A percentile compares a stretch with the other conserved stretches of the same genome.
phyloP scores from a whole-genome alignment of 1,140 invertebrate species.

The Bombus sibiricus region DNA sequence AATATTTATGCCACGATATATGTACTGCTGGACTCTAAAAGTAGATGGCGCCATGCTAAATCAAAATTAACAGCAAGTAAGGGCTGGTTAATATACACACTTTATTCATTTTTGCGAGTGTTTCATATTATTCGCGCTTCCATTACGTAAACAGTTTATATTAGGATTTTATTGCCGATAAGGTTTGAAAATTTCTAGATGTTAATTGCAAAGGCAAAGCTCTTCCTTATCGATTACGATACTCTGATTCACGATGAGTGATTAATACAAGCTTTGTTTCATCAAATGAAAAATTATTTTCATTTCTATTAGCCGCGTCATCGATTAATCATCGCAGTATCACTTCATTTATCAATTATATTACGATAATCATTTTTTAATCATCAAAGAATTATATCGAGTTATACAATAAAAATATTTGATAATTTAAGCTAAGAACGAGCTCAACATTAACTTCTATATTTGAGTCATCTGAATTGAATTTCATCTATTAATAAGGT shows the following conservation, averaged over 20 bases:
- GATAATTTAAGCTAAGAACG: background rate
- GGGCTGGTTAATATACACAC: background rate
- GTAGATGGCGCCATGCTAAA: slow-evolving; percentile 17
- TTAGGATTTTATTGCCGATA: background rate
- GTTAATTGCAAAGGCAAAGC: background rate
- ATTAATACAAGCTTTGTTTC: background rate
- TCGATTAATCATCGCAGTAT: background rate
- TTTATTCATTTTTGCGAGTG: background rate
- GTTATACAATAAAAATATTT: background rate
- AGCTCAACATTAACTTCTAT: background rate
- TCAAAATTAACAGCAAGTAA: background rate
- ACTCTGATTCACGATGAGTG: background rate
- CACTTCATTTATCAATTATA: background rate
- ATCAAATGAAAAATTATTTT: background rate
- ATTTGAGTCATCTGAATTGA: background rate
- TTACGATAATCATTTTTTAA: background rate
- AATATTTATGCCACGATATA: background rate
- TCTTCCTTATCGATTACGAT: background rate
- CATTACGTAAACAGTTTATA: background rate
- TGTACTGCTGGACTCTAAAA: background rate
- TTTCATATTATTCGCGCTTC: background rate
- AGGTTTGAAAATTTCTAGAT: background rate
- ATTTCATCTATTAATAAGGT: background rate
- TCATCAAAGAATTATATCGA: background rate
- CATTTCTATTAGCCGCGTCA: background rate